These are phyloP conservation scores for Tupiocoris notatus DNA, from an alignment of 2,888 invertebrate genomes.

Conservation along the genomic window DNA sequence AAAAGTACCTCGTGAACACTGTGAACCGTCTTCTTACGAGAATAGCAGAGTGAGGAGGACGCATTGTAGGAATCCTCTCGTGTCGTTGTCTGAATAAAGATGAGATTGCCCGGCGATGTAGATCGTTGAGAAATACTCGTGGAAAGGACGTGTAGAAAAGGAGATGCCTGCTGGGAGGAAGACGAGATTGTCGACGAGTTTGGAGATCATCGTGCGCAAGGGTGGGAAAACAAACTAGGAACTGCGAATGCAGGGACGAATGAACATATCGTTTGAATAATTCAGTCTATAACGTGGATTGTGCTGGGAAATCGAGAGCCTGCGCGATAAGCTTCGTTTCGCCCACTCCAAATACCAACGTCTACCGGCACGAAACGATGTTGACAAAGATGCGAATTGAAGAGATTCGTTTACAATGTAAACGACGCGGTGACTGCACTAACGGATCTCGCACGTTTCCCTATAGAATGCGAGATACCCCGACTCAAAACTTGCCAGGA, in stretches of 20 bases:
- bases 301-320: neutral
- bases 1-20: no score
- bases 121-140: neutral
- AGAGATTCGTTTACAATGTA: neutral
- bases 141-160: neutral
- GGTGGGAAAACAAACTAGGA: neutral
- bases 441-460: neutral
- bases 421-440: neutral
- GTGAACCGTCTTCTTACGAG: no score
- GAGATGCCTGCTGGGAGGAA: neutral
- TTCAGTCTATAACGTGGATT: slow-evolving; percentile 19
- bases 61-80: neutral
- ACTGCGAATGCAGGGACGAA: neutral
- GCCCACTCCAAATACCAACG: neutral
- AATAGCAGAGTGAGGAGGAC: no score
- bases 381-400: neutral
- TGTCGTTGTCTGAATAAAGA: neutral
- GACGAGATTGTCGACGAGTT: neutral
- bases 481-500: no score
- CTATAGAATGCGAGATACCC: neutral
- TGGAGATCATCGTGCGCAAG: neutral
- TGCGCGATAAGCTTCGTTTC: neutral
- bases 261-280: slow-evolving; percentile 33
- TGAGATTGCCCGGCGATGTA: neutral
- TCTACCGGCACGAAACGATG: neutral